Conservation (phyloP, 92 coral and sea anemone genomes). For the Phymanthus crucifer region DNA sequence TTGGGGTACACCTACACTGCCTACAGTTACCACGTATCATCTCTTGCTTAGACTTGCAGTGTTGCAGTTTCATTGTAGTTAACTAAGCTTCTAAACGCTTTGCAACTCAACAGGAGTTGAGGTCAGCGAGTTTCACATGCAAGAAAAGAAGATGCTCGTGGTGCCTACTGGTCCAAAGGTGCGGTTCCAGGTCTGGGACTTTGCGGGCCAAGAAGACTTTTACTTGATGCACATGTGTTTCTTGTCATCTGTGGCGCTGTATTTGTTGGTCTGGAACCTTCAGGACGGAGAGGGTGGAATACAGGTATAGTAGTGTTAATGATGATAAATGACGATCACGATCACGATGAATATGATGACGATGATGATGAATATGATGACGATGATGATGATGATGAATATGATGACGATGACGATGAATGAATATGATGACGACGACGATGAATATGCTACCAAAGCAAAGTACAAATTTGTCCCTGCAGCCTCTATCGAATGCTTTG, state of each 20-base stretch:
- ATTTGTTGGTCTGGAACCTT: conserved; percentile 73
- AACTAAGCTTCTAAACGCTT: background rate
- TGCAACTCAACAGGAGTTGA: conserved; percentile 36
- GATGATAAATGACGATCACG: background rate
- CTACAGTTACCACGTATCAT: no score
- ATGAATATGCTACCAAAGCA: no score
- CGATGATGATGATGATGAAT: no score
- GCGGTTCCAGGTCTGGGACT: conserved; percentile 73
- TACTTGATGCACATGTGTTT: conserved; percentile 77
- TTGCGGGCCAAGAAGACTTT: conserved; percentile 78
- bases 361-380: no score
- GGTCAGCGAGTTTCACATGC: conserved; percentile 40
- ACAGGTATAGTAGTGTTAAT: background rate
- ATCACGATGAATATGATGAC: no score
- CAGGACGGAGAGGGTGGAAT: conserved; percentile 59
- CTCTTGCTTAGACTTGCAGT: background rate
- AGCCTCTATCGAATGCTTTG: no score
- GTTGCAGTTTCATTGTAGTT: background rate
- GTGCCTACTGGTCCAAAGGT: conserved; percentile 7
- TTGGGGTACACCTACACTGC: no score
- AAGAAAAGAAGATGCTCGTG: background rate
- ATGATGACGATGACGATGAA: no score
- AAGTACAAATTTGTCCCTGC: no score
- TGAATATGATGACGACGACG: no score
- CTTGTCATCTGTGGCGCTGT: conserved; percentile 59